Percentiles rank a stretch among this genome's conserved stretches.
Evolutionary conservation across 2,888 invertebrate species (phyloP).

Genomic region (Cheilosia pagana): DNA sequence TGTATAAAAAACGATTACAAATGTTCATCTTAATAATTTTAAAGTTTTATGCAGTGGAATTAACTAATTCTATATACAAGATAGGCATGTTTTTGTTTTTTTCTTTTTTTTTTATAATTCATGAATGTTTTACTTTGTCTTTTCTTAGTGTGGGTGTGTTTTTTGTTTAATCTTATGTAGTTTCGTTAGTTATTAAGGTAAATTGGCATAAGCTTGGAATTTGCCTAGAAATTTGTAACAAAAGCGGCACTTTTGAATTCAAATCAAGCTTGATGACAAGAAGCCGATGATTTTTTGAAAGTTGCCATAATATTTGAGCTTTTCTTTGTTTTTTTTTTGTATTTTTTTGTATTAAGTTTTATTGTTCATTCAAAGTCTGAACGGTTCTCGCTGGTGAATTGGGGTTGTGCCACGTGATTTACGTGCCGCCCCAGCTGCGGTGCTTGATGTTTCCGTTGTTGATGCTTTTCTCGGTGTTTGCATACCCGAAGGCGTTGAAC

Average conservation of each 20-base stretch:
- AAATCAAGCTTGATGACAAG: conserved; percentile 53
- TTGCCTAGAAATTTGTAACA: conserved; percentile 23
- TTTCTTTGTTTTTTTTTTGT: conserved; percentile 70
- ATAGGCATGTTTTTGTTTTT: conserved; percentile 52
- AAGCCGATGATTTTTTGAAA: conserved; percentile 52
- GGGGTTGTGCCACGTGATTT: conserved; percentile 83
- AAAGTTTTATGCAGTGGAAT: conserved; percentile 64
- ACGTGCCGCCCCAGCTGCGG: conserved; percentile 80
- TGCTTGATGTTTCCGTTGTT: conserved; percentile 79
- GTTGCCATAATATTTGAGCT: conserved; percentile 78
- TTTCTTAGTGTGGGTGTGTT: conserved; percentile 39
- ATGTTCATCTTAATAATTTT: conserved; percentile 58
- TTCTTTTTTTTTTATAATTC: conserved; percentile 42
- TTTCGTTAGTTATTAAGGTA: conserved; percentile 60
- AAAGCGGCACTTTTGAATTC: conserved; percentile 26
- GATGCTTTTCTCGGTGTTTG: conserved; percentile 83
- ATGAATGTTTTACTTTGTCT: conserved; percentile 56
- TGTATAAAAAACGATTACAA: conserved; percentile 74
- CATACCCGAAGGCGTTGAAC: conserved; percentile 83
- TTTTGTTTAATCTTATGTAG: conserved; percentile 42
- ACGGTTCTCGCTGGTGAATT: conserved; percentile 87
- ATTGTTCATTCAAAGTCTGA: conserved; percentile 86
- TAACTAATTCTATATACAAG: conserved; percentile 71
- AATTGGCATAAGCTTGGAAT: conserved; percentile 57
- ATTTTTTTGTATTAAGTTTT: conserved; percentile 59